Evolutionary conservation across 2,797 vertebrate genomes (phyloP).

Genomic region (Microhierax caerulescens): DNA sequence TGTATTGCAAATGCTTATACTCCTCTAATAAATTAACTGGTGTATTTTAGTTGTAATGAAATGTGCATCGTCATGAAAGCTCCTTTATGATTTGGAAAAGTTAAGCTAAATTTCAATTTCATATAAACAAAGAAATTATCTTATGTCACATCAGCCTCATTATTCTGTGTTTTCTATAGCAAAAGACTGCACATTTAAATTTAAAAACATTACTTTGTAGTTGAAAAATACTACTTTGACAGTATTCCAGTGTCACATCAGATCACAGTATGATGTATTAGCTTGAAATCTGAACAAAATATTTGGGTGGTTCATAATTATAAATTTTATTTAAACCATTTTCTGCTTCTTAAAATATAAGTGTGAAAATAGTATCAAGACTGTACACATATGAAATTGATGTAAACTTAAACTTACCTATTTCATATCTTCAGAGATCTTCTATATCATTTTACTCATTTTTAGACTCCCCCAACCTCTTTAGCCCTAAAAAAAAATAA

Average conservation of each 20-base stretch:
- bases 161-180: not conserved
- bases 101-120: not conserved
- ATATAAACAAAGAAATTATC: not conserved
- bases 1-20: not conserved
- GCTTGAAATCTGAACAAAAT: not conserved
- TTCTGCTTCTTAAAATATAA: not conserved
- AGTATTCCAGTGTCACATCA: not conserved
- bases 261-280: not conserved
- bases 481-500: not conserved
- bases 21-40: not conserved
- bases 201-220: not conserved
- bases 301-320: not conserved
- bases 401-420: not conserved
- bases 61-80: not conserved
- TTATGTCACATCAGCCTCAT: not conserved
- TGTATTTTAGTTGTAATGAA: not conserved
- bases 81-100: not conserved
- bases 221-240: not conserved
- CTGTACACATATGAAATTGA: not conserved
- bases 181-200: not conserved
- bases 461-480: not conserved
- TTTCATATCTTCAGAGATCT: not conserved
- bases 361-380: not conserved
- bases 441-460: not conserved
- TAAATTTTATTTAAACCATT: not conserved